A percentile compares a stretch with the other conserved stretches of the same genome.
Evolutionary conservation across 2,113 vertebrate species (phyloP).

Genomic region (Nesoenas mayeri): DNA sequence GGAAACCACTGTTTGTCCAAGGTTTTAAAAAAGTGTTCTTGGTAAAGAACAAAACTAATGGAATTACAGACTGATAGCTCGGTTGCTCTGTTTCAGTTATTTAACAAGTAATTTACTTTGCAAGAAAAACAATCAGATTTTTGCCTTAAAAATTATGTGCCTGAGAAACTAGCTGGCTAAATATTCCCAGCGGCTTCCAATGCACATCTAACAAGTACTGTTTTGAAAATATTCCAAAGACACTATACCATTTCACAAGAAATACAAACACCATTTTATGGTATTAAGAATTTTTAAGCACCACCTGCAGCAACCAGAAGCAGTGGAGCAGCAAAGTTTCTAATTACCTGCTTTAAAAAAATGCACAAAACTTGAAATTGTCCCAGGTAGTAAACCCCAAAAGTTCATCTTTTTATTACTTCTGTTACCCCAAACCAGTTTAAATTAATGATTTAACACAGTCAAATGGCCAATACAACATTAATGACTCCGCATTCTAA

Average conservation of each 20-base stretch:
- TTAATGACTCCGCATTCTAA: neutral
- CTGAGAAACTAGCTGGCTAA: neutral
- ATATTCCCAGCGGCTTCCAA: neutral
- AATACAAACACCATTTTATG: neutral
- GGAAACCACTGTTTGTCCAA: neutral
- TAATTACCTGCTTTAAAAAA: neutral
- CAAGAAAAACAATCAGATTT: neutral
- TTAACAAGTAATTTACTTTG: neutral
- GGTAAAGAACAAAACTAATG: neutral
- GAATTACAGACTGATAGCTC: neutral
- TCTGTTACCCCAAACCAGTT: neutral
- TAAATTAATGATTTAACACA: neutral
- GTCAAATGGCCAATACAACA: neutral
- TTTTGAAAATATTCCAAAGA: neutral
- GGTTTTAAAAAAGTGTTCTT: neutral
- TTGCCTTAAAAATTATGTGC: neutral
- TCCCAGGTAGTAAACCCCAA: neutral
- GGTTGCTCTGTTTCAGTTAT: neutral
- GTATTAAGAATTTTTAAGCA: neutral
- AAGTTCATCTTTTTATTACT: neutral
- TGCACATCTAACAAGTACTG: neutral
- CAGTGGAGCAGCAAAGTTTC: neutral
- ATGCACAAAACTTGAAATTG: neutral
- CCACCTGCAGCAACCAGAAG: neutral
- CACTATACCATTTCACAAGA: neutral